Evolutionary conservation across 2,113 vertebrate genomes (phyloP).

Genomic region (Psilopsiagon aurifrons): DNA sequence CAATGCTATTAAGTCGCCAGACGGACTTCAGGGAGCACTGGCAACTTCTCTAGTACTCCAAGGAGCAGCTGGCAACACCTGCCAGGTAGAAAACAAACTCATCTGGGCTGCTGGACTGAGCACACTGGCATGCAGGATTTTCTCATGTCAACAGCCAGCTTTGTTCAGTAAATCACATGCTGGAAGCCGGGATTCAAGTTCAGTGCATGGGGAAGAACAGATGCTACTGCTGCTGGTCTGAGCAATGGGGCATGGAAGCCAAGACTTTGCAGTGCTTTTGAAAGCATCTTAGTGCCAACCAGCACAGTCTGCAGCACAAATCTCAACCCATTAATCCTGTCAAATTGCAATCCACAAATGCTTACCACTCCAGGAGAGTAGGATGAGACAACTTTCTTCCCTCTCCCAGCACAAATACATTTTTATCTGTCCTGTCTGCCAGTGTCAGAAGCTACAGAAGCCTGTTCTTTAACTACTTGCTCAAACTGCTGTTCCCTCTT

Average conservation of each 20-base stretch:
- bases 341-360: not conserved
- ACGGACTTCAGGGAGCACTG: not conserved
- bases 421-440: not conserved
- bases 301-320: not conserved
- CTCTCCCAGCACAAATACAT: not conserved
- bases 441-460: not conserved
- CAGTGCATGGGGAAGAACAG: not conserved
- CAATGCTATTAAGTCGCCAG: not conserved
- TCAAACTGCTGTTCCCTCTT: not conserved
- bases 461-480: not conserved
- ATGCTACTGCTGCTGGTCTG: not conserved
- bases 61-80: not conserved
- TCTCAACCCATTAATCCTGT: not conserved
- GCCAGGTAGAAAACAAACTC: not conserved
- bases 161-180: not conserved
- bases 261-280: not conserved
- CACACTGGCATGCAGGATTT: not conserved
- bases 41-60: not conserved
- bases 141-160: not conserved
- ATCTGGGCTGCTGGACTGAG: not conserved
- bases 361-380: not conserved
- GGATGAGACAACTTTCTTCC: not conserved
- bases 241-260: not conserved
- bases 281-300: not conserved
- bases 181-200: not conserved